Evolutionary conservation across 2,113 vertebrate genomes (phyloP), one percentile per base, ranked within the genome.

Genomic region (Carollia perspicillata): DNA sequence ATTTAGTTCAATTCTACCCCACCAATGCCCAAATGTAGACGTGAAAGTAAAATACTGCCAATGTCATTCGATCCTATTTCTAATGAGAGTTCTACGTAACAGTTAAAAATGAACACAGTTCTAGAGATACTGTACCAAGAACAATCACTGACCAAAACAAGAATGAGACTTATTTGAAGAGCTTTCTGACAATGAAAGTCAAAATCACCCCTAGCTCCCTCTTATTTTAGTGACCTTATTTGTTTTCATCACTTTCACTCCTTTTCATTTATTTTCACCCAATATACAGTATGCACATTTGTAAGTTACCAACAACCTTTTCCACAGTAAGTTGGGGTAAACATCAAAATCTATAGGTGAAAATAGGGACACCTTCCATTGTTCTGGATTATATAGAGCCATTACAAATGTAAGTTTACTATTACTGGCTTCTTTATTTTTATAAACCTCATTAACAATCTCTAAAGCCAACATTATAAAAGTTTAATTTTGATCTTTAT

Each of bases 1-100:
- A 95, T 90, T 92, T 83, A 86, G 74, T 81, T 96, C 87, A 80
- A 93, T 94, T 92, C 79, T 80, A 78, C 6, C 40, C 51, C 37
- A 90, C 94, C 83, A 89, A 84, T n/a, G 69, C 42, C 86, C 90
- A 49, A 92, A 90, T 26, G 69, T 18, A 95, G 88, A 92, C 5
- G 1, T 65, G 81, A 95, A 89, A 60, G 60, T 65, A 53, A 66
- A 71, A 53, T 26, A 51, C 2, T 33, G 51, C 55, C 83, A 85
- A 35, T 42, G 47, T 14, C 14, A 0, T 40, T 42, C 18, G 8
- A 18, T 44, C 23, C n/a, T 86, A 0, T 23, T 81, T 68, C 74
- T 95, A 68, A 86, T 17, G 63, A 75, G 37, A 83, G 40, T 30
- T 85, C 72, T 75, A 51, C 0, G 0, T 8, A 88, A 90, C 33